phyloP scores from a whole-genome alignment of 1,140 invertebrate genomes.

The Zaprionus lachaisei region DNA sequence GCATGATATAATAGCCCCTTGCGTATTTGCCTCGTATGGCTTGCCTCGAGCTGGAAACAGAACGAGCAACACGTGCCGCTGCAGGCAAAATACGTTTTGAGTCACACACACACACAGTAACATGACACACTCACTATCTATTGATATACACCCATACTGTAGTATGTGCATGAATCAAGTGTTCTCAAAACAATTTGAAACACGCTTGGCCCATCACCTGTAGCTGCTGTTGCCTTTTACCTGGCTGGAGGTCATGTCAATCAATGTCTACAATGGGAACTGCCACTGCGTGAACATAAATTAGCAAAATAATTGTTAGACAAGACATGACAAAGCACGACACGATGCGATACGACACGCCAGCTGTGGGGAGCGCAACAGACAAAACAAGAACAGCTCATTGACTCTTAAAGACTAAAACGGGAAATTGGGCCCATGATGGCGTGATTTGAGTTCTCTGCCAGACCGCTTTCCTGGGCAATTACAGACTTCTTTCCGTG shows the following conservation, averaged over 20 bases:
- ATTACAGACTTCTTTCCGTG: constrained; percentile 13
- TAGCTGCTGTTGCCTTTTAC: constrained; percentile 32
- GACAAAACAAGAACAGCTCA: constrained; percentile 33
- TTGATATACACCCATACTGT: background rate
- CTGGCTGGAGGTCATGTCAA: constrained; percentile 64
- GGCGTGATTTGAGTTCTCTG: constrained; percentile 30
- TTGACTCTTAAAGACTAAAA: constrained; percentile 43
- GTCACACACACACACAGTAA: constrained; percentile 3
- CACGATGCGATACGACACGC: constrained; percentile 32
- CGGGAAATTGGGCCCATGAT: constrained; percentile 30
- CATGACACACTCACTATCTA: background rate
- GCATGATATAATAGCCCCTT: too few relatives aligned
- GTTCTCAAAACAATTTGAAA: constrained; percentile 45
- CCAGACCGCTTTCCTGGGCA: constrained; percentile 25
- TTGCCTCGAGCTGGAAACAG: constrained; percentile 27
- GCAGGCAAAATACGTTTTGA: constrained; percentile 21
- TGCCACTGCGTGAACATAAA: constrained; percentile 74
- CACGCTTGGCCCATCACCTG: constrained; percentile 58
- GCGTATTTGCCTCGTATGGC: constrained; percentile 8
- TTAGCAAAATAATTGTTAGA: constrained; percentile 78
- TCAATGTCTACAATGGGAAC: constrained; percentile 70
- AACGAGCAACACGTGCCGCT: constrained; percentile 49
- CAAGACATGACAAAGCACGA: constrained; percentile 44
- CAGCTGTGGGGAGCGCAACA: background rate
- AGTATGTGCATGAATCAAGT: constrained; percentile 33